Conservation (phyloP, 2,797 vertebrate genomes). For the Morus bassanus region DNA sequence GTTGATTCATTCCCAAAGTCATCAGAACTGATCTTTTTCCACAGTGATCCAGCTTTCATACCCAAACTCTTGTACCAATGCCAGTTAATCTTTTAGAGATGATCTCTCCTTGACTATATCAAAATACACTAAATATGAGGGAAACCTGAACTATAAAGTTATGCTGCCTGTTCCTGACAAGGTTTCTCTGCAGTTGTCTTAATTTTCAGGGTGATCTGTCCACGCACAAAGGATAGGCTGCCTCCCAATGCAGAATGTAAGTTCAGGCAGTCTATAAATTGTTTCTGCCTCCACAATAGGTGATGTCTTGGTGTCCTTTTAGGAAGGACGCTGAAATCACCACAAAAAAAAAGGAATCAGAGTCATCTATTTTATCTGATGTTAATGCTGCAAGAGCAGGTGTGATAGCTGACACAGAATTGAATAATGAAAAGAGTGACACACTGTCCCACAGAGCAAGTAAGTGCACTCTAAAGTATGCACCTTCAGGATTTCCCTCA, state of each 20-base stretch:
- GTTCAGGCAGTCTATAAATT: background rate
- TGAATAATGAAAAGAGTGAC: background rate
- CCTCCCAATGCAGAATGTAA: background rate
- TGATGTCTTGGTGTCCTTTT: background rate
- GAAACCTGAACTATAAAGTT: background rate
- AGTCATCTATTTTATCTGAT: background rate
- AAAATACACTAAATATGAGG: background rate
- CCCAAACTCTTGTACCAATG: background rate
- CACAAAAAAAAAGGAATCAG: background rate
- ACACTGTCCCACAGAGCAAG: background rate
- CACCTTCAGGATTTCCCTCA: background rate
- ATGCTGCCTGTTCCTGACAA: background rate
- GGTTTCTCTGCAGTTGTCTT: background rate
- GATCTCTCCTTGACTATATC: background rate
- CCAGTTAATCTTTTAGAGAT: background rate
- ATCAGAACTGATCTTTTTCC: background rate
- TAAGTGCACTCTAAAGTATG: background rate
- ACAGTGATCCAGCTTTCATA: background rate
- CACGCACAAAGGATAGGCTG: background rate
- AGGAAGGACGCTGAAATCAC: background rate
- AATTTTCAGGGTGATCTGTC: background rate
- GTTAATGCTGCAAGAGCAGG: background rate
- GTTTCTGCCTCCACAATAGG: background rate
- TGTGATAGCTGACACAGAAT: background rate
- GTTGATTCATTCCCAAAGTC: background rate